Base-by-base conservation (phyloP, 64 coral and sea anemone genomes). In the Stichodactyla mertensii region DNA sequence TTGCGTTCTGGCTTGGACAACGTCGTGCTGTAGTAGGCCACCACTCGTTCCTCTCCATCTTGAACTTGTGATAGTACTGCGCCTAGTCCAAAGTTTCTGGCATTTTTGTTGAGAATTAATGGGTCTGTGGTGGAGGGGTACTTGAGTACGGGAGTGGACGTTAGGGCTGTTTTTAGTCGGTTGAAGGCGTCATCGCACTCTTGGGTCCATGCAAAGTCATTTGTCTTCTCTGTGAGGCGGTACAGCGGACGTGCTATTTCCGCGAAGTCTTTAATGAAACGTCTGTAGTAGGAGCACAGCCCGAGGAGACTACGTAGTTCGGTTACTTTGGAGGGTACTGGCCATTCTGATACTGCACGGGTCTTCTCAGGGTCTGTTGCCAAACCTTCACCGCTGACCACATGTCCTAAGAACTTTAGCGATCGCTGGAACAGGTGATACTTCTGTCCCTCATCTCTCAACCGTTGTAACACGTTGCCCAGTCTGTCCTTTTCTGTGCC, bases 21-120 rank as follows among this genome's bases (percentile, higher is more conserved):
- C 4, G 79, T 55, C 20, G 14, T 54, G 55, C 89, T 90, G 57
- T 57, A 85, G 54, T 90, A 90, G 8, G 82, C 89, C 26, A 90
- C 69, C 20, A 85, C 89, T 60, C 28, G 31, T 71, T 85, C 83
- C 4, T 85, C 28, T 16, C 67, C 82, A 36, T 90, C 11, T 62
- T 78, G 83, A 11, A 85, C 89, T 85, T 85, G 80, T 24, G 83
- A 90, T 10, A 90, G 74, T 10, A 90, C 54, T 7, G 82, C 82
- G 13, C 82, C 83, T 4, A 86, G 55, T 11, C 89, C 83, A 45
- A 77, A 36, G 57, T 84, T 86, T 9, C 82, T 90, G 0, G 88
- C 81, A 55, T 89, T 61, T 1, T 61, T 84, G 67, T 89, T 80
- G 27, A 84, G 22, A 12, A 84, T 9, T 36, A 89, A 89, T 2